These are phyloP conservation scores for Nibea coibor DNA, from an alignment of 2,113 vertebrate genomes.

Conservation along the genomic window DNA sequence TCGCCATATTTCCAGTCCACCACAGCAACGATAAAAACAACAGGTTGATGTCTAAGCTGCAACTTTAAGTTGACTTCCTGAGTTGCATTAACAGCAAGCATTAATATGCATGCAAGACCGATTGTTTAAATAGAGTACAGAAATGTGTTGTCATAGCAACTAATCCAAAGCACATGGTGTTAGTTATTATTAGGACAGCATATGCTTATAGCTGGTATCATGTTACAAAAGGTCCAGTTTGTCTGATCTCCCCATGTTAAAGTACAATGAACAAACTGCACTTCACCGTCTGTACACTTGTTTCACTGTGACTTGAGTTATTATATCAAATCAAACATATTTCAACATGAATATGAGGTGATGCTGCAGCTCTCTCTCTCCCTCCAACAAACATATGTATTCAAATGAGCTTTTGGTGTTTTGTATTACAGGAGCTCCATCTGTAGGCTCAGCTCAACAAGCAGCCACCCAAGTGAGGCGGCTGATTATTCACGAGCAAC, in stretches of 20 bases:
- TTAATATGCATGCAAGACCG: conserved; percentile 19
- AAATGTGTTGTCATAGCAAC: conserved; percentile 66
- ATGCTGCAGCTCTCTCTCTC: conserved; percentile 7
- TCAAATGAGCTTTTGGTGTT: background rate
- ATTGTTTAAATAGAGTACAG: conserved; percentile 42
- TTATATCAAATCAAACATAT: background rate
- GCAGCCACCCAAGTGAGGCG: background rate
- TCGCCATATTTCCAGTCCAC: too few species aligned
- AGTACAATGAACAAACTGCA: background rate
- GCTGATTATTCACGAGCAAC: conserved; percentile 14
- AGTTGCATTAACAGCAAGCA: background rate
- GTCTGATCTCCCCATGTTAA: conserved; percentile 16
- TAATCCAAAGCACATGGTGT: conserved; percentile 73
- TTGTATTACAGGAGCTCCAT: background rate
- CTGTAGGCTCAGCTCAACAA: background rate
- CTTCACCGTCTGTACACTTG: background rate
- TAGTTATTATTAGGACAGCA: conserved; percentile 81
- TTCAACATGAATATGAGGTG: background rate
- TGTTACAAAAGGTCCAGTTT: conserved; percentile 66
- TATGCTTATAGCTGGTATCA: conserved; percentile 73
- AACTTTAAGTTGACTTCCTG: background rate
- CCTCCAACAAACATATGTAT: background rate
- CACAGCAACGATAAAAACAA: background rate
- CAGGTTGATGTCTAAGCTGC: background rate
- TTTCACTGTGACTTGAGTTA: background rate